These are phyloP conservation scores for Xenopus borealis DNA, from an alignment of 2,113 vertebrate genomes.

Conservation along the genomic window DNA sequence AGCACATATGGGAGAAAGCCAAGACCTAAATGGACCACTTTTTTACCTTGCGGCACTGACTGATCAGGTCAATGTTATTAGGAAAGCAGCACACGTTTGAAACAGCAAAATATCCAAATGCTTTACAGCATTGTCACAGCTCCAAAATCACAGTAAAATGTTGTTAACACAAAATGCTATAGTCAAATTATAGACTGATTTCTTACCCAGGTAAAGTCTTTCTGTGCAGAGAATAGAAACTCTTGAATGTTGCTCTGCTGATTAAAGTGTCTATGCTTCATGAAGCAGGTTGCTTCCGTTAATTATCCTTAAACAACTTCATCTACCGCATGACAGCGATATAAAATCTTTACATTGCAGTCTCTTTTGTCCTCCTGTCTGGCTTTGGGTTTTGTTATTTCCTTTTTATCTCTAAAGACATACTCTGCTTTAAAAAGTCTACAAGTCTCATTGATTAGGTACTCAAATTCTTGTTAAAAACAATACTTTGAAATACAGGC, in stretches of 20 bases:
- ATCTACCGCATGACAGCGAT: conserved; percentile 23
- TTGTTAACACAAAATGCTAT: no score
- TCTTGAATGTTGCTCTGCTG: conserved; percentile 13
- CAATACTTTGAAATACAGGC: conserved; percentile 17
- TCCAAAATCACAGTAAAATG: no score
- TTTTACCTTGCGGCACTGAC: no score
- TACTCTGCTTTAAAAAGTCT: conserved; percentile 3
- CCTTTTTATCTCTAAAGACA: conserved; percentile 20
- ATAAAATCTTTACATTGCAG: conserved; percentile 26
- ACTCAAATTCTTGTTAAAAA: conserved; percentile 27
- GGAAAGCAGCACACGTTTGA: no score
- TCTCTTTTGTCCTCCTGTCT: conserved; percentile 13
- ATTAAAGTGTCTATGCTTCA: conserved; percentile 30
- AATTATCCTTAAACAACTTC: conserved; percentile 23
- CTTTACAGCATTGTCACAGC: no score
- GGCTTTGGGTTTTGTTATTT: not conserved
- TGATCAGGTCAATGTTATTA: no score
- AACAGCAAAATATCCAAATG: no score
- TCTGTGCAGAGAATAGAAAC: no score
- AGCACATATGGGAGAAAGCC: no score
- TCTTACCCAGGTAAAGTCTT: no score
- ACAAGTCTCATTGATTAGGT: conserved; percentile 18
- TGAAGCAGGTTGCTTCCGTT: conserved; percentile 19
- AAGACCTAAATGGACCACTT: no score
- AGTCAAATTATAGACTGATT: no score